Evolutionary conservation across 2,797 vertebrate species (phyloP), one percentile per base, ranked within the genome.

Genomic region (Pseudopleuronectes americanus): DNA sequence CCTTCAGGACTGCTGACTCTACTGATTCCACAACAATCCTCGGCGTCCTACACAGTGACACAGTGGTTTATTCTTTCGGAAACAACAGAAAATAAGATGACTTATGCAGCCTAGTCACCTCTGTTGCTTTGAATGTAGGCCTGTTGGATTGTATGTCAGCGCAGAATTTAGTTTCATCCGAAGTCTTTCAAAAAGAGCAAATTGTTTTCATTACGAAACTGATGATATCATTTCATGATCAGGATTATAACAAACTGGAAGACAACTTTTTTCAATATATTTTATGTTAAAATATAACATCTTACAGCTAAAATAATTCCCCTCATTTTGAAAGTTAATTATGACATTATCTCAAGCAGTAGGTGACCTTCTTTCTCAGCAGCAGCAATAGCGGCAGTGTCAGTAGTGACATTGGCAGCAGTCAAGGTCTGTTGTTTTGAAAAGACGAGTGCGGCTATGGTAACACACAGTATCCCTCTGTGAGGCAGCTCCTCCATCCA

Each of bases 1-100:
- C 94, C 94, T 94, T 94, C 91, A 91, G 74, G 85, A 87, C 81
- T 71, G 89, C 90, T 87, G 91, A 91, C 90, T 89, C 88, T 77
- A 83, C 85, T 74, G 90, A 93, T 89, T 85, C 83, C 79, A 89
- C 85, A 90, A 87, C 81, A 71, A 72, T 69, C 66, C 69, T 81
- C 64, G 59, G 65, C 84, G 64, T 76, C 70, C 47, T 24, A 68
- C 64, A 60, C 62, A 23, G 57, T 22, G 47, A 4, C 31, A 52
- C 71, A 41, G 68, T 52, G 68, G 61, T 38, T 77, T 56, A 23
- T 79, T 77, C 68, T 76, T 52, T 1, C 57, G 72, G 70, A 67
- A 76, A 81, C 71, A 76, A 68, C 41, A 56, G 22, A 23, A 8
- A 16, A 26, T 23, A 3, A 24, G 47, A 21, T 19, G 21, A 76